Conservation (phyloP, 2,113 vertebrate species). For the Chroicocephalus ridibundus region DNA sequence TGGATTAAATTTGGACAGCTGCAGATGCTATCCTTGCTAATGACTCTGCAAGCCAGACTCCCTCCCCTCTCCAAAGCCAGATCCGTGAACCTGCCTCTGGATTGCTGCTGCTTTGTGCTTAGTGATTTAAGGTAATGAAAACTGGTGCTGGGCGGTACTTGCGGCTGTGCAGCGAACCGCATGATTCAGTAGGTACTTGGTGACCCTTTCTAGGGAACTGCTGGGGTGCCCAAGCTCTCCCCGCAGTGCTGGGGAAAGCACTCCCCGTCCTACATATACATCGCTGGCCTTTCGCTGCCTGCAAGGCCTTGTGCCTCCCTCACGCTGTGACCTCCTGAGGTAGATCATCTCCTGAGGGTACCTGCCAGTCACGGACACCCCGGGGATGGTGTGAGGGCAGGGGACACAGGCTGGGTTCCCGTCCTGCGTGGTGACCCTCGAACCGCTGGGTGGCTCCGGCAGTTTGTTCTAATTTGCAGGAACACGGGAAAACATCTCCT, state of each 20-base stretch:
- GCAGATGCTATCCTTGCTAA: neutral
- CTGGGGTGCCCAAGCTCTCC: neutral
- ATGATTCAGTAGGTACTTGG: neutral
- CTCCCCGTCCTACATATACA: accelerated
- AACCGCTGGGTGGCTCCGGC: neutral
- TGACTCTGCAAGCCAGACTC: neutral
- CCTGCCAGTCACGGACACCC: neutral
- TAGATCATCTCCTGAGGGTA: neutral
- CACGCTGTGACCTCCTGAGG: accelerated
- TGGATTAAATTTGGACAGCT: neutral
- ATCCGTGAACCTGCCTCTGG: neutral
- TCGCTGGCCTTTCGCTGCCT: neutral
- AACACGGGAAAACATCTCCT: neutral
- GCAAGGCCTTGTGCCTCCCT: neutral
- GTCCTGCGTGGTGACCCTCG: accelerated
- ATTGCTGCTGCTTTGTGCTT: neutral
- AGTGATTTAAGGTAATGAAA: neutral
- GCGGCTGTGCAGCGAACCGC: neutral
- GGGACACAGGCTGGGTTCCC: neutral
- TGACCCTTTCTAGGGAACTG: neutral
- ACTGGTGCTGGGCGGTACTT: accelerated
- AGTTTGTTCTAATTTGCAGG: neutral
- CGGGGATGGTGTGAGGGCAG: accelerated
- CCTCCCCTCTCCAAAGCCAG: neutral
- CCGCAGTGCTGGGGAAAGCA: neutral